Base-by-base conservation (phyloP, 1,140 invertebrate genomes). In the Pogonomyrmex californicus region DNA sequence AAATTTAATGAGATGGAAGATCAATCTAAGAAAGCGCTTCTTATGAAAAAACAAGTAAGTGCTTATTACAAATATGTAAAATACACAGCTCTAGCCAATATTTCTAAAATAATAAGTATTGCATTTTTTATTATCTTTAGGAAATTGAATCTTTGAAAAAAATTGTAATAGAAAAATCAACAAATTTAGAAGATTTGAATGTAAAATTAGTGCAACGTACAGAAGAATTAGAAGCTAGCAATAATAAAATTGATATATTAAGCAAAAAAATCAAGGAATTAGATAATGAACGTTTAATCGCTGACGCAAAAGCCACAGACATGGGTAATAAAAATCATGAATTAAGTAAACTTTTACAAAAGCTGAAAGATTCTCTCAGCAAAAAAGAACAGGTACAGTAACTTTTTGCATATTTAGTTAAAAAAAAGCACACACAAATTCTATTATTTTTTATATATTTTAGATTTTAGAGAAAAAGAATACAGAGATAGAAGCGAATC, bases 111-210 rank as follows among this genome's bases (percentile, higher is more conserved):
- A 23, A 76, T 71, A 12, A 47, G 9, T 17, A 33, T 62, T 60
- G 23, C 36, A 47, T 86, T 79, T 88, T 54, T 87, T 30, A 6
- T 44, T 41, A 2, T 77, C 83, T 60, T 1, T 76, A 94, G 93
- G 94, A 95, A 70, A 93, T 92, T 36, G 82, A 88, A 60, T 90
- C 81, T 9, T 79, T 95, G 54, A 92, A 92, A 81, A 93, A 92
- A 88, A 93, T 93, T 83, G 86, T 95, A 6, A 30, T 49, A 1
- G 93, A 94, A 63, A 94, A 93, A 81, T 91, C 87, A 17, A 47
- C 77, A 5, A 62, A 23, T 7, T 83, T 92, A n/a, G 83, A 93
- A 3, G 63, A 89, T 17, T 14, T 90, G 56, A 91, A 85, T 56
- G 12, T 83, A 33, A 51, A 78, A 14, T 33, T 89, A 4, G 12